Base-by-base conservation (phyloP, 2,888 invertebrate species). In the Ochropacha duplaris region DNA sequence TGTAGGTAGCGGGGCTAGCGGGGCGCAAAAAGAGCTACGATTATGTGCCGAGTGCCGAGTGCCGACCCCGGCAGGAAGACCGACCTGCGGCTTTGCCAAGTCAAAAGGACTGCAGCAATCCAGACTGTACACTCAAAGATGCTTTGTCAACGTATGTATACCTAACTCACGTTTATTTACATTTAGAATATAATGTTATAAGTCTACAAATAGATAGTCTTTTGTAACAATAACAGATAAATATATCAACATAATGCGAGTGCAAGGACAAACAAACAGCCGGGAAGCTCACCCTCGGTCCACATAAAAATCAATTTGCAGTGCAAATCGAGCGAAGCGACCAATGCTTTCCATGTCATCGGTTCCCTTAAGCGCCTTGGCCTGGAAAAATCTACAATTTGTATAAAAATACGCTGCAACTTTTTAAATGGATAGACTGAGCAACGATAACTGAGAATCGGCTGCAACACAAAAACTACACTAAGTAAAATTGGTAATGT, bases 321-420 rank as follows among this genome's bases (percentile, higher is more conserved):
- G 84, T 87, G 88, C 80, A 90, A 92, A 91, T 90, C 89, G 90
- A 90, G 88, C 90, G 89, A 76, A 75, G 75, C 83, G 78, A 82
- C 88, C 89, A 81, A 89, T 88, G 83, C 80, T 88, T 92, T 92
- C 92, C 92, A 86, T 86, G 86, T 87, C 89, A 91, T 84, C 87
- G 86, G 69, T 56, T 85, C 84, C 76, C 78, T 84, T 81, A 84
- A 79, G 83, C 83, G 75, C 83, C 70, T 71, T 85, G 86, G 86
- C 83, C 81, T 83, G 90, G 87, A 90, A 90, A 87, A 78, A 84
- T 78, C 73, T 77, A 84, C 84, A 81, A 81, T 83, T 84, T 83
- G 77, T 66, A 73, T 77, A 79, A 86, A 78, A 77, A 75, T 70
- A 70, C 74, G 76, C 72, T 68, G 59, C n/a, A 3, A 19, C 62